Evolutionary conservation across 2,888 invertebrate species (phyloP), one percentile per base, ranked within the genome.

Genomic region (Parnassius mnemosyne): DNA sequence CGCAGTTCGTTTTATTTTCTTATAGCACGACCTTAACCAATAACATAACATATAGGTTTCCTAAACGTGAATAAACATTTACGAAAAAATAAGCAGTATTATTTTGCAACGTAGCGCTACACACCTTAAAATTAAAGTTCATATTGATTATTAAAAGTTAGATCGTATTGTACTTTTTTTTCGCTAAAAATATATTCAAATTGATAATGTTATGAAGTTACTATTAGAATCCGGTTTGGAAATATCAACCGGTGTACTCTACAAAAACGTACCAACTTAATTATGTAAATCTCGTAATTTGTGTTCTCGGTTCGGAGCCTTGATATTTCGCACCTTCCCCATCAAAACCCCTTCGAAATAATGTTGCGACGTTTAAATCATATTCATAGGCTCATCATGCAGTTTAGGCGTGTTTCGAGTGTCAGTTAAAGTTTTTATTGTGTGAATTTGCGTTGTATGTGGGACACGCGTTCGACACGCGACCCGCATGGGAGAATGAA

Each of bases 381-480:
- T 73, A 75, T 76, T 75, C 70, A 76, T 76, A 74, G 73, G 69
- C 13, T 77, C 78, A 79, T 84, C 77, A 75, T 70, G 69, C 63
- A 78, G 77, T 78, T 76, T 71, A 75, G 77, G 70, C 76, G 69
- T 76, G 79, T 77, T 78, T 82, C 72, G 74, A 84, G 84, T 79
- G 79, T 79, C 77, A 74, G 77, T 79, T 80, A 75, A 72, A 79
- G 75, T 74, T 81, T 83, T 83, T 81, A 84, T 80, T 80, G 75
- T 81, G 79, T 77, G 53, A 86, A 88, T 87, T 87, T 79, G 84
- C 84, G 81, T 83, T 76, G 74, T 77, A 90, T 89, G 84, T 76
- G 88, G 87, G 88, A 85, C 90, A 90, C 89, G 89, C 85, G 89
- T 77, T 47, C 47, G 62, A 71, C 90, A 90, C 89, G 83, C 87